A percentile compares a stretch with the other conserved stretches of the same genome.
Conservation (phyloP, 2,797 vertebrate species). For the Coluber constrictor region DNA sequence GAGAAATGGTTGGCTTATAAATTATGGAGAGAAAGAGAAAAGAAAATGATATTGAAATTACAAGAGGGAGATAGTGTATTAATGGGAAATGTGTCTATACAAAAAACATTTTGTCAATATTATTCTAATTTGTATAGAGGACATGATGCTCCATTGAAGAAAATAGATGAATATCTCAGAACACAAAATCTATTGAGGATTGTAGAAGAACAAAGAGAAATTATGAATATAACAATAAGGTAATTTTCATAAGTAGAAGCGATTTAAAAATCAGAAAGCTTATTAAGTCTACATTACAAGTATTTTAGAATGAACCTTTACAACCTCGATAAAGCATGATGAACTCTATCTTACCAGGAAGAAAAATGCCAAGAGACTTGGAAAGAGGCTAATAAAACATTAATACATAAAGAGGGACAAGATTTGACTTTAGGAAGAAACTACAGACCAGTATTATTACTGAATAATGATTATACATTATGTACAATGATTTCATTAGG, state of each 20-base stretch:
- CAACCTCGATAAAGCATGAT: neutral
- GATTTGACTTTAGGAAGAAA: neutral
- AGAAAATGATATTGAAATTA: neutral
- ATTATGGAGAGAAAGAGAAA: neutral
- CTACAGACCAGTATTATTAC: neutral
- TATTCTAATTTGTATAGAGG: neutral
- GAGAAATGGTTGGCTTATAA: neutral
- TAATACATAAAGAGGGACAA: neutral
- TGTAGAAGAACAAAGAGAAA: neutral
- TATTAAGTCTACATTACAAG: neutral
- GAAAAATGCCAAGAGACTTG: neutral
- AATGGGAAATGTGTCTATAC: neutral
- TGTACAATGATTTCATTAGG: neutral
- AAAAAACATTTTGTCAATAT: neutral
- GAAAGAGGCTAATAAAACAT: neutral
- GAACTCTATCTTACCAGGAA: neutral
- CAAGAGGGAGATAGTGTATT: neutral
- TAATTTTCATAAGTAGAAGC: neutral
- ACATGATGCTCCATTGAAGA: neutral
- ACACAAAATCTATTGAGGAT: neutral
- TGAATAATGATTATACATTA: neutral
- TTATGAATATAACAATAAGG: neutral
- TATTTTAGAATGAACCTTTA: neutral
- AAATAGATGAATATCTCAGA: neutral
- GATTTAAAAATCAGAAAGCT: neutral